Evolutionary conservation across 2,113 vertebrate species (phyloP).

Genomic region (Trachemys scripta): DNA sequence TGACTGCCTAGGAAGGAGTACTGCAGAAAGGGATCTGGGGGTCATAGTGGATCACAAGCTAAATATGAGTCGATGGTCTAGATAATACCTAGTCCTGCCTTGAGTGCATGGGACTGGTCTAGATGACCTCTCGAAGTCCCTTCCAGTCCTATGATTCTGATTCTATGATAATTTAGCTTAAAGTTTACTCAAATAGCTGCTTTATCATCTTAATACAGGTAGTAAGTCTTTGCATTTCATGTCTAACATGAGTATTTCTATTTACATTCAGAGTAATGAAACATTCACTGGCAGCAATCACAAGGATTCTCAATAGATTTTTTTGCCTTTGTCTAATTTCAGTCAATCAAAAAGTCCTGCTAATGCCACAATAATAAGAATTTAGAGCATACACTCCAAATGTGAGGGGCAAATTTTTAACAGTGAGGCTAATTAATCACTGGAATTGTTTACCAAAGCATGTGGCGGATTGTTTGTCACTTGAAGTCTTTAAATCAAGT

Average conservation of each 20-base stretch:
- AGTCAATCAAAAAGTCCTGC: neutral
- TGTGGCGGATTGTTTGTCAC: fast-evolving
- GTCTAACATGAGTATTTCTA: fast-evolving
- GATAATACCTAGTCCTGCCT: no score
- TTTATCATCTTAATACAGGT: neutral
- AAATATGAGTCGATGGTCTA: no score
- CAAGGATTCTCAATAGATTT: neutral
- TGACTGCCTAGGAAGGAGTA: no score
- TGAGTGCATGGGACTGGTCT: no score
- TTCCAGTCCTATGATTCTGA: no score
- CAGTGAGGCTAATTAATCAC: neutral
- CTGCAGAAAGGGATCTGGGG: no score
- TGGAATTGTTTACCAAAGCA: neutral
- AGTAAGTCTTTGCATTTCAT: neutral
- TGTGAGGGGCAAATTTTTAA: neutral
- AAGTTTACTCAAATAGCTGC: neutral
- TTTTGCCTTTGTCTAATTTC: neutral
- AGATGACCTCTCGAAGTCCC: no score
- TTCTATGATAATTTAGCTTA: neutral
- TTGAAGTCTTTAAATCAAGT: neutral
- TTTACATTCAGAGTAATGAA: neutral
- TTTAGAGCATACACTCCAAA: neutral
- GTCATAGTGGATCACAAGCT: no score
- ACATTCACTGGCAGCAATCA: neutral
- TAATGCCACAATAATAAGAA: neutral